Base-by-base conservation (phyloP, 2,113 vertebrate species). In the Copsychus sechellarum region DNA sequence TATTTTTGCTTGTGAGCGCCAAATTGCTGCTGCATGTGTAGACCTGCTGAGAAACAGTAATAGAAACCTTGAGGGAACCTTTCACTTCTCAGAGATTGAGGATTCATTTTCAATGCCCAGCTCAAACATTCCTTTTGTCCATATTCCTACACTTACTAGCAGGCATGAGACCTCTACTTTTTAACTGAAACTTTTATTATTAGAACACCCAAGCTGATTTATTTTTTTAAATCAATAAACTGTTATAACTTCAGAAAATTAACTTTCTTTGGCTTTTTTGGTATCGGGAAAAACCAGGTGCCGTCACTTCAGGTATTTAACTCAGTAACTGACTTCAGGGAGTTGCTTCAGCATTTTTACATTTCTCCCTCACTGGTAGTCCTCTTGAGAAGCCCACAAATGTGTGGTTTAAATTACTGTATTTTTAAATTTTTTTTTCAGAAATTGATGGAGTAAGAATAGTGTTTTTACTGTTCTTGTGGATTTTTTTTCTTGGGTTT, bases 21-120 rank as follows among this genome's bases (percentile, higher is more conserved):
- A 22, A 84, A 82, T 91, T 93, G 74, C 71, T 92, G 53, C 74
- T 25, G 19, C n/a, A 70, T 93, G 66, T 90, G 88, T 69, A 42
- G 42, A 29, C 91, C 73, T 95, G 82, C 69, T 93, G 93, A 72
- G 95, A 88, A 78, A n/a, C 22, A 57, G 72, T 45, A 94, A 96
- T 88, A 83, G 89, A 92, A 89, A 90, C 74, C 53, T 64, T 66
- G 80, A 86, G 56, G 77, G 43, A 97, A 86, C 21, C 8, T 81
- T 65, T 78, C 45, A 56, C 38, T 90, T 80, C 64, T 42, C 45
- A 51, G 54, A 85, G 50, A 71, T 2, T 4, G 4, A 78, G 65
- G 69, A 62, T 73, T 95, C 79, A 25, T 78, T 92, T 96, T 69
- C 87, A 85, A 88, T 51, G 14, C 43, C 31, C 64, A 71, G 9